Percentiles rank a stretch among this genome's conserved stretches.
Evolutionary conservation across 2,888 invertebrate genomes (phyloP).

Genomic region (Agriopis aurantiaria): DNA sequence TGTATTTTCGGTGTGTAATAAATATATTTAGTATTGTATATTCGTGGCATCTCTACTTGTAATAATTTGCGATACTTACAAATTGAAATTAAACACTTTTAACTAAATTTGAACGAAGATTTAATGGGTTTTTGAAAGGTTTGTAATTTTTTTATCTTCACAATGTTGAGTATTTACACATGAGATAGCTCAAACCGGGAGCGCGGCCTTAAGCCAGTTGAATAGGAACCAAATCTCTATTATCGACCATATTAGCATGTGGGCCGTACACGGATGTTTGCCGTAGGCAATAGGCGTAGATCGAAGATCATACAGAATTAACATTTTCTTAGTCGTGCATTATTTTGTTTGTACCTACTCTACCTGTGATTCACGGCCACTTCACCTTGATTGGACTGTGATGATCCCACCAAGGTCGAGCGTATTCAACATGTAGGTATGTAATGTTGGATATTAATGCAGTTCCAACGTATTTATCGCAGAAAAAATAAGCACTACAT

Average conservation of each 20-base stretch:
- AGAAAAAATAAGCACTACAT: slow-evolving; percentile 53
- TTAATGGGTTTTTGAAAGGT: too few species aligned
- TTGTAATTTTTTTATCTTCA: too few species aligned
- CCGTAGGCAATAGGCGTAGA: slow-evolving; percentile 32
- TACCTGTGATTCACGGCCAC: slow-evolving; percentile 60
- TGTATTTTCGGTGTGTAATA: too few species aligned
- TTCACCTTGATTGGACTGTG: slow-evolving; percentile 59
- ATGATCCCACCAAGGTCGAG: slow-evolving; percentile 63
- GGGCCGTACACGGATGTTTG: slow-evolving; percentile 48
- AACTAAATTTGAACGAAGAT: too few species aligned
- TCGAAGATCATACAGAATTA: slow-evolving; percentile 38
- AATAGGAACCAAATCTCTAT: slow-evolving; percentile 2
- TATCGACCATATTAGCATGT: slow-evolving; percentile 29
- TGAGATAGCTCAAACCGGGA: too few species aligned
- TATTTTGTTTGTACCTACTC: slow-evolving; percentile 59
- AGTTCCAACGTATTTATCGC: slow-evolving; percentile 21
- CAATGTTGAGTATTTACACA: too few species aligned
- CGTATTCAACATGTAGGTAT: slow-evolving; percentile 19
- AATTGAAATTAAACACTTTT: too few species aligned
- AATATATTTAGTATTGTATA: too few species aligned
- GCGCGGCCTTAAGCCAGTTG: background rate
- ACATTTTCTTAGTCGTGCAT: slow-evolving; percentile 54
- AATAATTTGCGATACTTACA: too few species aligned
- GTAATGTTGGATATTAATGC: slow-evolving; percentile 21
- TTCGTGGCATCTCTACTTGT: too few species aligned